These are phyloP conservation scores for Cataglyphis rosenhaueri DNA, from an alignment of 2,888 invertebrate species.

Conservation along the genomic window DNA sequence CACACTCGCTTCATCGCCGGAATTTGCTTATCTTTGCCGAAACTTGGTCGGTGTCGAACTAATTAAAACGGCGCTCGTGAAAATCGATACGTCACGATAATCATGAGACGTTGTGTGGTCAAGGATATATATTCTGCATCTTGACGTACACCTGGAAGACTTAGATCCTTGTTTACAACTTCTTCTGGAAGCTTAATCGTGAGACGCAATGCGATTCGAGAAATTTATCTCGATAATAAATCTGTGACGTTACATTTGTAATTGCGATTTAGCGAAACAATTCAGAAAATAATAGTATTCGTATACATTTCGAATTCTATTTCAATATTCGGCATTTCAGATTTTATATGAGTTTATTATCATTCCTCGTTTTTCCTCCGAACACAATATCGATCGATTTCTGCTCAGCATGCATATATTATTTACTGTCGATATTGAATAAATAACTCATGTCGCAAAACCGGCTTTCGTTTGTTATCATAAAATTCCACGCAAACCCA, in stretches of 20 bases:
- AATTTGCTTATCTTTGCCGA: constrained; percentile 46
- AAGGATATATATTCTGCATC: background rate
- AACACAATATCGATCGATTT: constrained; percentile 5
- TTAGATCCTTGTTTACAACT: background rate
- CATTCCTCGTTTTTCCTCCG: background rate
- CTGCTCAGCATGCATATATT: background rate
- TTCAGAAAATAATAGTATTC: background rate
- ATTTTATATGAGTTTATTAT: background rate
- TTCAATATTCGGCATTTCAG: background rate
- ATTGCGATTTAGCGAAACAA: background rate
- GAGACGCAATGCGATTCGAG: background rate
- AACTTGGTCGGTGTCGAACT: constrained; percentile 21
- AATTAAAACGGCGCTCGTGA: constrained; percentile 39
- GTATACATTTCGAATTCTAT: background rate
- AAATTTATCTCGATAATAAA: background rate
- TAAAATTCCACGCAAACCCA: background rate
- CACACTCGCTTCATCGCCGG: constrained; percentile 13
- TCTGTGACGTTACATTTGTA: background rate
- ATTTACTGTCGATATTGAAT: background rate
- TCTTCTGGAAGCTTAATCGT: background rate
- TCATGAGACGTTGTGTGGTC: constrained; percentile 12
- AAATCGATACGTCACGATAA: constrained; percentile 39
- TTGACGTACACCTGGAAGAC: background rate
- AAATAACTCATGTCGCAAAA: constrained; percentile 13
- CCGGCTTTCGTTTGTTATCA: constrained; percentile 5